Percentiles rank a stretch among this genome's conserved stretches.
Conservation (phyloP, 2,888 invertebrate genomes). For the Tetragonisca angustula region DNA sequence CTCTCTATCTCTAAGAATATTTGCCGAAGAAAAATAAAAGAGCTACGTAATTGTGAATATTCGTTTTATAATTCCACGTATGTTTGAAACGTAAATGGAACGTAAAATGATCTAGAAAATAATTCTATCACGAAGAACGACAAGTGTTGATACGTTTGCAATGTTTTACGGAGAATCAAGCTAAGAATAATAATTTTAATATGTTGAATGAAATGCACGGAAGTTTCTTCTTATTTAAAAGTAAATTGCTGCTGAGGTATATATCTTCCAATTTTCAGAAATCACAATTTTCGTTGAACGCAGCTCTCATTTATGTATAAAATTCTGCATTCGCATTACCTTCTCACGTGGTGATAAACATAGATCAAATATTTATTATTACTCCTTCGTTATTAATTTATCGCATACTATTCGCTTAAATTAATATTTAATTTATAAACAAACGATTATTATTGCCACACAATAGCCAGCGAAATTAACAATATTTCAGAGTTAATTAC, state of each 20-base stretch:
- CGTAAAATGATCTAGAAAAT: neutral
- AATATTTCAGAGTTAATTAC: too few relatives aligned
- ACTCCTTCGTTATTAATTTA: too few relatives aligned
- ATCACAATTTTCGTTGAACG: too few relatives aligned
- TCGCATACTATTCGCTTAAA: too few relatives aligned
- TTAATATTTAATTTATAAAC: too few relatives aligned
- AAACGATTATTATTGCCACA: neutral
- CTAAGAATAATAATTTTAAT: neutral
- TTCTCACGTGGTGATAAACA: too few relatives aligned
- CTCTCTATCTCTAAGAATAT: neutral
- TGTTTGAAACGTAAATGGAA: neutral
- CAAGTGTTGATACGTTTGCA: too few relatives aligned
- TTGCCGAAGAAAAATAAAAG: neutral
- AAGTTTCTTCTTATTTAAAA: neutral
- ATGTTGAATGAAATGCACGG: neutral
- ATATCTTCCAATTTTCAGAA: neutral
- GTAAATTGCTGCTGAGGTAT: neutral
- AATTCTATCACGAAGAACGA: neutral
- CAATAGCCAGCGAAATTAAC: neutral
- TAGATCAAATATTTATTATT: too few relatives aligned
- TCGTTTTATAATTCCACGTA: neutral
- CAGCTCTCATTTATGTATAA: too few relatives aligned
- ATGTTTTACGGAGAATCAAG: neutral
- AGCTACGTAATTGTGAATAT: neutral
- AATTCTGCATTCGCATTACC: too few relatives aligned